Conservation (phyloP, 2,797 vertebrate genomes). For the Sebastiscus albofasciatus region DNA sequence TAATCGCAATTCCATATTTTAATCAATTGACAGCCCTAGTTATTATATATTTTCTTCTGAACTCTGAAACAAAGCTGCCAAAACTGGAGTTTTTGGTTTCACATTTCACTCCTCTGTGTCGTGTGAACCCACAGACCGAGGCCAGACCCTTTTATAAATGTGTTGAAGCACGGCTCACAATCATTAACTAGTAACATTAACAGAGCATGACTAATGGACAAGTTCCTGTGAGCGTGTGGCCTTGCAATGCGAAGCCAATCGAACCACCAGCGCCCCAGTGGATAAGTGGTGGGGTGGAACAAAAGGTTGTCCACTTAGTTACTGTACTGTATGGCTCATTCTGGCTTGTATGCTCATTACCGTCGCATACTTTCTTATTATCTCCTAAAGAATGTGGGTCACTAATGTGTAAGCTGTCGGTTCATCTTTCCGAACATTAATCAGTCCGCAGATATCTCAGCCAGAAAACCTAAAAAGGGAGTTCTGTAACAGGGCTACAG, state of each 20-base stretch:
- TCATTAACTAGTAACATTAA: slow-evolving; percentile 51
- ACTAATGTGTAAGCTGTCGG: neutral
- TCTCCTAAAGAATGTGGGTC: slow-evolving; percentile 1
- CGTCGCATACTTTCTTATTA: neutral
- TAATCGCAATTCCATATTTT: no score
- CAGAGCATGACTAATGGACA: slow-evolving; percentile 45
- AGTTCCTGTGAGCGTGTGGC: slow-evolving; percentile 20
- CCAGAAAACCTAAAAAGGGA: neutral
- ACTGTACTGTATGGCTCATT: neutral
- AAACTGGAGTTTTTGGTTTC: slow-evolving; percentile 4
- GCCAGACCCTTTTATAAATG: slow-evolving; percentile 8
- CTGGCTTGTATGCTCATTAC: neutral
- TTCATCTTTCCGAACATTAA: neutral
- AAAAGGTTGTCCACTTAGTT: slow-evolving; percentile 14
- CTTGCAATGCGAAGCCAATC: slow-evolving; percentile 3
- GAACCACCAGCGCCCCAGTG: neutral
- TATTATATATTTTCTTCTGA: neutral
- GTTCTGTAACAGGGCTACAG: neutral
- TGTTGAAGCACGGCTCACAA: slow-evolving; percentile 19
- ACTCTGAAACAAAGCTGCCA: neutral
- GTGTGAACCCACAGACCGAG: neutral
- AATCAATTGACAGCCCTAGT: no score
- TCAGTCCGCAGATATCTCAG: neutral
- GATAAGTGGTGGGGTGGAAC: slow-evolving; percentile 11
- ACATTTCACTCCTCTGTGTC: neutral